Evolutionary conservation across 2,888 invertebrate genomes (phyloP).

Genomic region (Zelleria hepariella): DNA sequence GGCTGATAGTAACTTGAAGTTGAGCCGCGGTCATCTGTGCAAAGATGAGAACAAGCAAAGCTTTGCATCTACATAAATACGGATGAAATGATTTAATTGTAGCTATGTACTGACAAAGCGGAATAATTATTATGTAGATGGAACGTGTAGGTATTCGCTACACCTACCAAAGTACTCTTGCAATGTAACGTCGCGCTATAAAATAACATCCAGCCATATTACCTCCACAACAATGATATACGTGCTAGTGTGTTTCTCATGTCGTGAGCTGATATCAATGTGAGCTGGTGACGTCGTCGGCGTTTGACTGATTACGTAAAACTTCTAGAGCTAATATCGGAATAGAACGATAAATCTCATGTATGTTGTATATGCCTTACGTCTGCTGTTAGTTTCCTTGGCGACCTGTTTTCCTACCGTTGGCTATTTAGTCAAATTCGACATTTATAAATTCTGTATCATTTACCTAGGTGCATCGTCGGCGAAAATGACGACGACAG

Average conservation of each 20-base stretch:
- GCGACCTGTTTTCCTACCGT: background rate
- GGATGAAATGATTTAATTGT: too few species aligned
- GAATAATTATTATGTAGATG: too few species aligned
- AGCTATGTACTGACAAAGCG: too few species aligned
- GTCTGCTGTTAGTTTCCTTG: background rate
- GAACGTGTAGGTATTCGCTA: too few species aligned
- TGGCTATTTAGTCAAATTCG: background rate
- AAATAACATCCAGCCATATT: background rate
- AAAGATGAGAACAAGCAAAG: too few species aligned
- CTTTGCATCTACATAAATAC: too few species aligned
- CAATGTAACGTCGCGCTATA: too few species aligned
- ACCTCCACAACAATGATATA: background rate
- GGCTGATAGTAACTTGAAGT: too few species aligned
- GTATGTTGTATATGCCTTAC: background rate
- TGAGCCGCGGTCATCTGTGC: too few species aligned
- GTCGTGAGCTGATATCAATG: background rate
- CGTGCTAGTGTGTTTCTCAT: background rate
- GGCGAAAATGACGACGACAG: background rate
- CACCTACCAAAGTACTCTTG: too few species aligned
- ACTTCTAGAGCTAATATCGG: background rate
- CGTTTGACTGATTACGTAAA: constrained; percentile 1
- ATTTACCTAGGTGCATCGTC: background rate
- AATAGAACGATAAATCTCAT: background rate
- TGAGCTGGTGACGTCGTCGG: background rate
- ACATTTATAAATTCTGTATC: background rate